Conservation (phyloP, 2,888 invertebrate species). For the Leptopterna dolabrata region DNA sequence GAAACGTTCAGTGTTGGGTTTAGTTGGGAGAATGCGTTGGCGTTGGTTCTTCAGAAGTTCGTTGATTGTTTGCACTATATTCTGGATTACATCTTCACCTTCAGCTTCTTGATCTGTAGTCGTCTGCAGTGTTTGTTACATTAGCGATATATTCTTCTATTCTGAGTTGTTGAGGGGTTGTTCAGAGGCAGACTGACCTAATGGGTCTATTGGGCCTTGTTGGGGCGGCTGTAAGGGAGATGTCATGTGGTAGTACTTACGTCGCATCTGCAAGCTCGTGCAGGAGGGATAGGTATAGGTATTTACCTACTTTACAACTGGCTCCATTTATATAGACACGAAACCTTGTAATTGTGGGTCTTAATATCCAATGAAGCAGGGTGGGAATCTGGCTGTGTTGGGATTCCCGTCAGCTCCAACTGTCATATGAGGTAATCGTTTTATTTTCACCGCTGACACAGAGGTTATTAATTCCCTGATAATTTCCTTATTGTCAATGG, state of each 20-base stretch:
- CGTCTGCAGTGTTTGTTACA: neutral
- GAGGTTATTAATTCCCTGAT: neutral
- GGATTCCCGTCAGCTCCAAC: neutral
- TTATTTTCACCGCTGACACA: neutral
- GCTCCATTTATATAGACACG: neutral
- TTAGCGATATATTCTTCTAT: neutral
- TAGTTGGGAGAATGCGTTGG: no score
- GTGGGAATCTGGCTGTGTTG: neutral
- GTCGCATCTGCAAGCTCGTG: neutral
- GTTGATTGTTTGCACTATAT: neutral
- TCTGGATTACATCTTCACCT: neutral
- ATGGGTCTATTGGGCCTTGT: neutral
- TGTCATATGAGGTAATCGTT: neutral
- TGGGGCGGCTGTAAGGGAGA: neutral
- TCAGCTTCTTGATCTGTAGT: neutral
- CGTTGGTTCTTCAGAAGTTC: neutral
- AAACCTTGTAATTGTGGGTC: neutral
- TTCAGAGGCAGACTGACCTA: no score
- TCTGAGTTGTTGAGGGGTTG: neutral
- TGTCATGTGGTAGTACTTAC: neutral
- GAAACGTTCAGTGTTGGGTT: neutral
- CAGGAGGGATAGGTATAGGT: conserved; percentile 12
- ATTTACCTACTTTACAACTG: neutral
- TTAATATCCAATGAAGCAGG: neutral
- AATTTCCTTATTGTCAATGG: neutral